phyloP scores from a whole-genome alignment of 2,113 vertebrate species.

The Ophthalmolycus amberensis region DNA sequence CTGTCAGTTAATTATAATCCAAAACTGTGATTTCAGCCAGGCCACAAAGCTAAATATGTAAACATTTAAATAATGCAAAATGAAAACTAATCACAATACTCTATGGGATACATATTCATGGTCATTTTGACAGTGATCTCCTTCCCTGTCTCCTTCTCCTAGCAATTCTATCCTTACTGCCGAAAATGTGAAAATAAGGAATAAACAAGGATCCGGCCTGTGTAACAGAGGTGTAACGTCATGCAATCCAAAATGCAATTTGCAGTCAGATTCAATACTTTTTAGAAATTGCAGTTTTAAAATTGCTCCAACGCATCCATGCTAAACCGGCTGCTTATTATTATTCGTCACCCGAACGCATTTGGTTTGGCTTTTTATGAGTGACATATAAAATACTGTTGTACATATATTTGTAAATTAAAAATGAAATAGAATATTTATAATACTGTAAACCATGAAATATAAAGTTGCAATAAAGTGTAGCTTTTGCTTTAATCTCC shows the following conservation, averaged over 20 bases:
- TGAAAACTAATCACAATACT: not conserved
- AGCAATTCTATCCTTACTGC: not conserved
- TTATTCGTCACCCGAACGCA: not conserved
- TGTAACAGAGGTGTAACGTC: not conserved
- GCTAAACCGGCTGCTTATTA: not conserved
- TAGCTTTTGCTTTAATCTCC: too few species aligned
- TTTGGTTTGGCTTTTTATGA: not conserved
- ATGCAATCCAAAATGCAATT: not conserved
- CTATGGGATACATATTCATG: not conserved
- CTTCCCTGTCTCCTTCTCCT: not conserved
- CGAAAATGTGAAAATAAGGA: not conserved
- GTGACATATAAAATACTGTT: not conserved
- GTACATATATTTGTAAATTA: too few species aligned
- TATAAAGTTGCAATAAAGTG: not conserved
- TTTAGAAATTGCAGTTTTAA: not conserved
- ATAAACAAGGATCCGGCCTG: not conserved
- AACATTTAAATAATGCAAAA: not conserved
- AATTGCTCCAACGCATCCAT: not conserved
- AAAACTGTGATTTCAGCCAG: not conserved
- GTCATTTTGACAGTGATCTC: not conserved
- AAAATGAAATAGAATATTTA: not conserved
- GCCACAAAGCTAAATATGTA: not conserved
- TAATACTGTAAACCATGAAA: not conserved
- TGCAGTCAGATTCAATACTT: not conserved
- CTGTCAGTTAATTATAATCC: not conserved